Base-by-base conservation (phyloP, 2,797 vertebrate species). In the Salarias fasciatus region DNA sequence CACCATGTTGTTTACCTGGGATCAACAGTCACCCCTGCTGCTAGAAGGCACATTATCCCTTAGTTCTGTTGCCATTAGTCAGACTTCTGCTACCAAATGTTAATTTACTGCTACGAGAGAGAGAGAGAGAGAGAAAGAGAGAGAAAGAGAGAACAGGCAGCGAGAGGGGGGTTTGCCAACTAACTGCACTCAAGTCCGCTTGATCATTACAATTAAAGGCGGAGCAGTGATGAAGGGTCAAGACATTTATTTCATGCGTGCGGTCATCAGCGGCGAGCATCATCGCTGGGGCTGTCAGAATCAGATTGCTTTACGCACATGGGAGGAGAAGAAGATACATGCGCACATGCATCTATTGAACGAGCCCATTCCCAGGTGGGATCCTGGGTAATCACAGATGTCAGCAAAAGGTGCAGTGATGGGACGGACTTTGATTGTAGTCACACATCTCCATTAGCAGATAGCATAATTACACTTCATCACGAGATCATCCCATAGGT, bases 381-480 rank as follows among this genome's bases (percentile, higher is more conserved):
- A 60, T 71, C 12, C 43, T 24, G 58, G 70, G 68, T 74, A 79
- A 84, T 83, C 79, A 82, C 52, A 69, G 37, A 76, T 80, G 72
- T 84, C 55, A 72, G 71, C 6, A 9, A 41, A 67, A 75, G 77
- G 67, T 80, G 58, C 63, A n/a, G 31, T 56, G 51, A 76, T 41
- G 51, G 48, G 76, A 43, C 59, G 1, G 44, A 40, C 51, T 71
- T 63, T 73, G 59, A 83, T 78, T 69, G 51, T 66, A 75, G 70
- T 63, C 65, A 42, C 73, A 56, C 53, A 36, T 79, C 48, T 80
- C 77, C 72, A 83, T 87, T 80, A 85, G 57, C 6, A 15, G 57
- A 64, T 54, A 14, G 54, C 62, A 78, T 80, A 84, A 77, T 81
- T 75, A 58, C 64, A 61, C 44, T 62, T 11, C 37, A 63, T 76